Base-by-base conservation (phyloP, 2,113 vertebrate species). In the Epinephelus fuscoguttatus region DNA sequence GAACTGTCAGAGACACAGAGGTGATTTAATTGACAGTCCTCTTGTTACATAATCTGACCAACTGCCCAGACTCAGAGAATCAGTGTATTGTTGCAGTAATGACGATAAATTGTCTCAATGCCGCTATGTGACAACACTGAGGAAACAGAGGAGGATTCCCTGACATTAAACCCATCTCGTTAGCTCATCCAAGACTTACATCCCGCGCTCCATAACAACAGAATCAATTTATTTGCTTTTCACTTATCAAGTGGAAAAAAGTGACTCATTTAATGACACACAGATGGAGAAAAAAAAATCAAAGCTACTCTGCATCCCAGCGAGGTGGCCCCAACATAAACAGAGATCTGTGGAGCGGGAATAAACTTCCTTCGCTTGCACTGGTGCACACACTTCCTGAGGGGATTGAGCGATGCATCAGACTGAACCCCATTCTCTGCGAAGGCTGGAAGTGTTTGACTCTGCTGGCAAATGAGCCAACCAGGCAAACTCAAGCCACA, bases 361-460 rank as follows among this genome's bases (percentile, higher is more conserved):
- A 75, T 91, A 91, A 92, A 94, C 92, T 92, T 94, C 90, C 93
- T 92, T 71, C 87, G 84, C 87, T 85, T 84, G 89, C 91, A 88
- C 84, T 84, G 85, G 72, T 91, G 89, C 91, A 80, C 86, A 90
- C 87, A 83, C 91, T 93, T 95, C 94, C 92, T 89, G 82, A 85
- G 92, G 81, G 92, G 88, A 88, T 87, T 73, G 76, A 80, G 75
- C 14, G n/a, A 78, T 81, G 75, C 87, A 69, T 80, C 83, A 71
- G 70, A 59, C 71, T 75, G 71, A 75, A 84, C 67, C 71, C 64
- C 42, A 10, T 56, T 78, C 72, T 75, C 70, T 62, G 49, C 69
- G 37, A 68, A 70, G 33, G 69, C 75, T 75, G 77, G 57, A 85
- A 80, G 57, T n/a, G 60, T 86, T 89, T 80, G 67, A 83, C 53